Conservation (phyloP, 2,113 vertebrate genomes). For the Bubo scandiacus region DNA sequence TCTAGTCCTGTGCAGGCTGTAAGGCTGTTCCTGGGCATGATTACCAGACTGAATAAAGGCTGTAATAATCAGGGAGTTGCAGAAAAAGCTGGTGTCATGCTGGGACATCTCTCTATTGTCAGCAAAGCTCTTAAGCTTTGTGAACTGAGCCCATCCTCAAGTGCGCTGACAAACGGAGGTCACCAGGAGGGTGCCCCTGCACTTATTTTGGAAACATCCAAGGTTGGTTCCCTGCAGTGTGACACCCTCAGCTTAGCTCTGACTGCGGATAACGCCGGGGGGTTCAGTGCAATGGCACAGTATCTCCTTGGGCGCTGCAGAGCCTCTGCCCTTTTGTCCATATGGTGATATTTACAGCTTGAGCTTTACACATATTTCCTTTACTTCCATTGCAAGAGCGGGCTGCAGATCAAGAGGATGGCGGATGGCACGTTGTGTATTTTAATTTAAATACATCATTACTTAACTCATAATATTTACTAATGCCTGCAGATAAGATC, state of each 20-base stretch:
- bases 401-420: not conserved
- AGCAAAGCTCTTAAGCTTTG: not conserved
- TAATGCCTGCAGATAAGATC: not conserved
- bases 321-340: not conserved
- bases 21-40: not conserved
- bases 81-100: not conserved
- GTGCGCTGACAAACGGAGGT: no score
- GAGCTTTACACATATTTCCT: not conserved
- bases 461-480: not conserved
- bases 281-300: rapidly evolving
- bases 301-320: no score
- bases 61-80: not conserved
- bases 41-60: not conserved
- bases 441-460: not conserved
- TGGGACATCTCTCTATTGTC: not conserved
- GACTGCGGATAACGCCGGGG: rapidly evolving
- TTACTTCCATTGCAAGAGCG: not conserved
- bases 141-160: not conserved
- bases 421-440: rapidly evolving
- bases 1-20: not conserved
- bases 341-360: not conserved
- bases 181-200: not conserved
- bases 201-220: rapidly evolving
- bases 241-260: not conserved
- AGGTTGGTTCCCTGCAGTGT: not conserved